Evolutionary conservation across 30 jellyfish, hydroid and myxozoan genomes (phyloP).

Genomic region (Pelagia noctiluca): DNA sequence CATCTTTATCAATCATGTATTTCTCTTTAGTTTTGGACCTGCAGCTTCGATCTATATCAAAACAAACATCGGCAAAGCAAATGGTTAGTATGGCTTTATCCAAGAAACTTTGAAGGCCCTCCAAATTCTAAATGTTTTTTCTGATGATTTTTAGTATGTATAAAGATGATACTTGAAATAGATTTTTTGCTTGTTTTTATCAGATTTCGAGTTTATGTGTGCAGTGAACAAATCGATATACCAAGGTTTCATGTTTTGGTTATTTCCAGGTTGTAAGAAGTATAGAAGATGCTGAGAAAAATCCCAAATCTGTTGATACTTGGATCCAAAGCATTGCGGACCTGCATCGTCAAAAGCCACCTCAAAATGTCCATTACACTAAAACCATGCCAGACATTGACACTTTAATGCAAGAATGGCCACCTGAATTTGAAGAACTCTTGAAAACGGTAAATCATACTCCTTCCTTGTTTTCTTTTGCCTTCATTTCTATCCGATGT

Average conservation of each 20-base stretch:
- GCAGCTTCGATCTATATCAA: constrained; percentile 95
- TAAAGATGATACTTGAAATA: too few species aligned
- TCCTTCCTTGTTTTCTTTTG: too few species aligned
- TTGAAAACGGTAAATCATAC: constrained; percentile 62
- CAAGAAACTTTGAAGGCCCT: neutral
- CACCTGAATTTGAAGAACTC: constrained; percentile 98
- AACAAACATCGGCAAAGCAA: constrained; percentile 94
- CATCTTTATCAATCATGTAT: too few species aligned
- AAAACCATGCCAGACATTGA: constrained; percentile 99
- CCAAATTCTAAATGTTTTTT: neutral
- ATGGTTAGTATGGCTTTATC: constrained; percentile 51
- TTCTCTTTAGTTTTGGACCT: constrained; percentile 82
- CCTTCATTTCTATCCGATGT: too few species aligned
- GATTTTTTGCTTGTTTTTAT: too few species aligned
- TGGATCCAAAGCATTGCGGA: constrained; percentile 96
- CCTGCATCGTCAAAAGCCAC: constrained; percentile 96
- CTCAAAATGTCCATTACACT: constrained; percentile 95
- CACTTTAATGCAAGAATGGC: constrained; percentile 99
- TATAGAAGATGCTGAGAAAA: constrained; percentile 94
- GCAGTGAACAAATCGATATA: too few species aligned
- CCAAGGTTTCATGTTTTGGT: neutral
- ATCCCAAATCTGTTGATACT: constrained; percentile 91
- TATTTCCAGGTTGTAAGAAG: constrained; percentile 91
- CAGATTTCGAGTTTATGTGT: too few species aligned
- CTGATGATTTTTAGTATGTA: too few species aligned